A percentile compares a stretch with the other conserved stretches of the same genome.
These are phyloP conservation scores for Pocillopora damicornis DNA, from an alignment of 64 coral and sea anemone species.

Conservation along the genomic window DNA sequence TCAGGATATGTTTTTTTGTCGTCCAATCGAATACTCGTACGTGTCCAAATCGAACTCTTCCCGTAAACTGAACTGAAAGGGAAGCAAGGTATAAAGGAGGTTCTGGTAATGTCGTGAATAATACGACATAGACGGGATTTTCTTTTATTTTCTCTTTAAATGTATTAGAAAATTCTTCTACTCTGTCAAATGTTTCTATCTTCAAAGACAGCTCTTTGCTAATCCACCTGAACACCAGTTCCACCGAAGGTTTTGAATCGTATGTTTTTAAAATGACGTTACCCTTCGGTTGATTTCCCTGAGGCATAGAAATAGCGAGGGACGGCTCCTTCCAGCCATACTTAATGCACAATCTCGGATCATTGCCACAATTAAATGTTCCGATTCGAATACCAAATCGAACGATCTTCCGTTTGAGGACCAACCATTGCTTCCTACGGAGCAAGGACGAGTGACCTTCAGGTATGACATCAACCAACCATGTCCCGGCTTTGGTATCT, in stretches of 20 bases:
- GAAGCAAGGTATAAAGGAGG: slow-evolving; percentile 87
- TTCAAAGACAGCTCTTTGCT: slow-evolving; percentile 69
- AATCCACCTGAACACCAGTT: slow-evolving; percentile 77
- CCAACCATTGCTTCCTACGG: slow-evolving; percentile 68
- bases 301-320: slow-evolving; percentile 77
- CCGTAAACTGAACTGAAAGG: slow-evolving; percentile 88
- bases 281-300: slow-evolving; percentile 91
- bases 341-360: slow-evolving; percentile 76
- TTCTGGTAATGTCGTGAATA: slow-evolving; percentile 69
- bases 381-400: slow-evolving; percentile 93
- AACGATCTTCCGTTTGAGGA: slow-evolving; percentile 69
- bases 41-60: slow-evolving; percentile 87
- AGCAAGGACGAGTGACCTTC: slow-evolving; percentile 43
- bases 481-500: slow-evolving; percentile 95
- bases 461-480: slow-evolving; percentile 90
- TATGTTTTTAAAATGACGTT: slow-evolving; percentile 92
- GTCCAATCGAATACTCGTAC: slow-evolving; percentile 62
- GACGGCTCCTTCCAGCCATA: slow-evolving; percentile 71
- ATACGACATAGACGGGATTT: slow-evolving; percentile 69
- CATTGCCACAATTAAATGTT: slow-evolving; percentile 83
- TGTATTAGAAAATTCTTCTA: slow-evolving; percentile 49
- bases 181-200: slow-evolving; percentile 40
- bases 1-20: slow-evolving; percentile 16
- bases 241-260: slow-evolving; percentile 69
- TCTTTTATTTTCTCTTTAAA: slow-evolving; percentile 42